A percentile compares a stretch with the other conserved stretches of the same genome.
Evolutionary conservation across 2,797 vertebrate species (phyloP).

Genomic region (Muscicapa comitata): DNA sequence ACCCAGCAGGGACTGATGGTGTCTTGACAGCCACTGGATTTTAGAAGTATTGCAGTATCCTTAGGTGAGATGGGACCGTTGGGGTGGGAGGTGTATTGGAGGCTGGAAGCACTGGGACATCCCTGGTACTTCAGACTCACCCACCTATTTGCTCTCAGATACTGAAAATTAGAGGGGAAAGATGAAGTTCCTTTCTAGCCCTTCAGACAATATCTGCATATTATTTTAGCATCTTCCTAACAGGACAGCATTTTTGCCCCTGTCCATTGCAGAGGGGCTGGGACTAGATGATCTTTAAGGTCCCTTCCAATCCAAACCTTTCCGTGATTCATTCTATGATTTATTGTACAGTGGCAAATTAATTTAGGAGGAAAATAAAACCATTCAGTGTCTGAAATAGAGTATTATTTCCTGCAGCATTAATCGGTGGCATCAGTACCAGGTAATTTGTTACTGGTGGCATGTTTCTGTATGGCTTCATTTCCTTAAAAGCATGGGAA

Average conservation of each 20-base stretch:
- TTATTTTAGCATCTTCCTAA: background rate
- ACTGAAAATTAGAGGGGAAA: background rate
- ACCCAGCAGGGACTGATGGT: background rate
- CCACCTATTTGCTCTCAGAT: background rate
- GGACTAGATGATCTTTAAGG: background rate
- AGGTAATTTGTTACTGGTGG: slow-evolving; percentile 36
- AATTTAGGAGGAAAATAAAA: background rate
- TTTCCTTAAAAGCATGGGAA: slow-evolving; percentile 56
- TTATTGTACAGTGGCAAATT: background rate
- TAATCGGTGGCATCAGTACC: slow-evolving; percentile 19
- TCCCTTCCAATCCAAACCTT: background rate
- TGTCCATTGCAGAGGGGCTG: rapidly evolving
- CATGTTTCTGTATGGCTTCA: slow-evolving; percentile 29
- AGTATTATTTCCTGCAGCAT: background rate
- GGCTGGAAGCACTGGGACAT: background rate
- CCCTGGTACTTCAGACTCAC: rapidly evolving
- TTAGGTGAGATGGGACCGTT: background rate
- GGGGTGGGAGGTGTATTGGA: background rate
- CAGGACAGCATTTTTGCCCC: background rate
- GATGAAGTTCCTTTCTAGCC: background rate
- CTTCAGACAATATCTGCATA: background rate
- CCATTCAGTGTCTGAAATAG: background rate
- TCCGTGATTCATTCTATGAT: background rate
- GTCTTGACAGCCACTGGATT: background rate
- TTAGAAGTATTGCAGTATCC: background rate